Conservation (phyloP, 2,113 vertebrate genomes). For the Marmota flaviventris region DNA sequence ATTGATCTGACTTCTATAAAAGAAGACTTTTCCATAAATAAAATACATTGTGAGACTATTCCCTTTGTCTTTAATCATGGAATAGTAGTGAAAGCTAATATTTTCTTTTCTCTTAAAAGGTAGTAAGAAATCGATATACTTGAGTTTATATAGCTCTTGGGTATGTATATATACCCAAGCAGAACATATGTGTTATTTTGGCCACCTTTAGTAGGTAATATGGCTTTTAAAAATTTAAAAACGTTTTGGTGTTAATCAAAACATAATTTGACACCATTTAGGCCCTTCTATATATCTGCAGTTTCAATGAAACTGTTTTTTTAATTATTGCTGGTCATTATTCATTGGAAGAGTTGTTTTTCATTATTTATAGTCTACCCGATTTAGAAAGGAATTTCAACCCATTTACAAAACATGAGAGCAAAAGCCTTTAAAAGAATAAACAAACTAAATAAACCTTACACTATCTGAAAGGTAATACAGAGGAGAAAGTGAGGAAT, state of each 20-base stretch:
- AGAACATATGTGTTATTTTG: neutral
- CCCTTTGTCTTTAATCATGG: neutral
- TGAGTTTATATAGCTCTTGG: neutral
- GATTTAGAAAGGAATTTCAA: slow-evolving; percentile 41
- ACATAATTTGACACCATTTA: neutral
- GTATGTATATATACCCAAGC: neutral
- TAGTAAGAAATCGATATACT: neutral
- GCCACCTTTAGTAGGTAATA: neutral
- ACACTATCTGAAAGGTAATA: neutral
- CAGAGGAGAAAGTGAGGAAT: neutral
- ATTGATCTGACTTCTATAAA: neutral
- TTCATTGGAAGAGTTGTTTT: neutral
- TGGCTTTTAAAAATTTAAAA: neutral
- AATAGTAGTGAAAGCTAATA: slow-evolving; percentile 18
- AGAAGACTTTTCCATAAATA: neutral
- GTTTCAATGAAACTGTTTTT: neutral
- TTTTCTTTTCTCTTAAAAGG: neutral
- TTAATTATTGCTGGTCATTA: neutral
- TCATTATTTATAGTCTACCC: slow-evolving; percentile 25
- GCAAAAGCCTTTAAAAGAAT: neutral
- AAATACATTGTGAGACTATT: neutral
- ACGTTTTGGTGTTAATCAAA: neutral
- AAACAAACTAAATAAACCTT: neutral
- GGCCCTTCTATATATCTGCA: neutral
- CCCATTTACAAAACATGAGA: neutral